A percentile compares a stretch with the other conserved stretches of the same genome.
These are phyloP conservation scores for Caenorhabditis sp. DNA, from an alignment of 2,888 invertebrate species.

Conservation along the genomic window DNA sequence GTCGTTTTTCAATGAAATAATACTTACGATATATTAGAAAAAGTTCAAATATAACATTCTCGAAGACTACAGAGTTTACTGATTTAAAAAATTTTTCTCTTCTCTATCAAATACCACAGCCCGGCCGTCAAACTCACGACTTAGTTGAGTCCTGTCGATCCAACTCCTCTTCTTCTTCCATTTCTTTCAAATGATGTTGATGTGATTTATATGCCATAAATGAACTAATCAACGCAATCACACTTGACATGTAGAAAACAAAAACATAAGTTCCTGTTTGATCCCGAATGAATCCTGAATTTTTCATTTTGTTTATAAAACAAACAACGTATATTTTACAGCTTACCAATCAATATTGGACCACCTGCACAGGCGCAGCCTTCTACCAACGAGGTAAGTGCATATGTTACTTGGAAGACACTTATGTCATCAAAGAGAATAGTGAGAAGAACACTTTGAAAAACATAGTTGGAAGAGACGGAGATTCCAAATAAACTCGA, in stretches of 20 bases:
- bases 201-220: not conserved
- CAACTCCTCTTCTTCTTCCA: not conserved
- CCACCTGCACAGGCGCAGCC: slow-evolving; percentile 89
- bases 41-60: too few relatives aligned
- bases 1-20: too few relatives aligned
- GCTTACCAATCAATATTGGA: slow-evolving; percentile 84
- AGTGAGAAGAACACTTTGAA: slow-evolving; percentile 76
- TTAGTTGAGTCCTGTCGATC: not conserved
- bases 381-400: slow-evolving; percentile 85
- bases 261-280: slow-evolving; percentile 33
- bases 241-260: slow-evolving; percentile 40
- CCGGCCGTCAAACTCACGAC: not conserved
- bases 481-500: slow-evolving; percentile 37
- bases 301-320: not conserved
- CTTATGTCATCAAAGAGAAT: slow-evolving; percentile 89
- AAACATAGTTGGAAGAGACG: slow-evolving; percentile 48
- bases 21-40: too few relatives aligned
- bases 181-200: not conserved
- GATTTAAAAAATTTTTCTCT: too few relatives aligned
- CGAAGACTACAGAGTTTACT: too few relatives aligned
- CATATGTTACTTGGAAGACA: slow-evolving; percentile 89
- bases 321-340: too few relatives aligned
- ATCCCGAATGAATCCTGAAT: slow-evolving; percentile 49
- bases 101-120: too few relatives aligned
- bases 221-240: slow-evolving; percentile 7